phyloP scores from a whole-genome alignment of 2,797 vertebrate species.

The Urophycis tenuis region DNA sequence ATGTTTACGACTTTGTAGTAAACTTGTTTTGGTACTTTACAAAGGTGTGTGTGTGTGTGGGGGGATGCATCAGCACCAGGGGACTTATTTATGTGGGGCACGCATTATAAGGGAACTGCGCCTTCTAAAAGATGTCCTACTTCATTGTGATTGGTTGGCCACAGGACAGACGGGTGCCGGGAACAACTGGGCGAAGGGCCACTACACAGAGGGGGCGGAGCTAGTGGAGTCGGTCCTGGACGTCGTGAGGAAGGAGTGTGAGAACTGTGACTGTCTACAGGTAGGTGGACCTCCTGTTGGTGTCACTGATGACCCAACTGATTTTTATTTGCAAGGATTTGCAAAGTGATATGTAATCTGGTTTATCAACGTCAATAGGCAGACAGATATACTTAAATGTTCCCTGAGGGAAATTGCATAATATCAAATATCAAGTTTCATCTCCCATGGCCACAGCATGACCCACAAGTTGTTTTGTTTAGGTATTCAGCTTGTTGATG shows the following conservation, averaged over 20 bases:
- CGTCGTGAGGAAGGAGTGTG: constrained; percentile 85
- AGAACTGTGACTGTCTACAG: constrained; percentile 84
- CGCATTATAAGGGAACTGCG: background rate
- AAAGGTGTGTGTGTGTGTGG: background rate
- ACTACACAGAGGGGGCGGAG: constrained; percentile 94
- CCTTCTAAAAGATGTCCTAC: background rate
- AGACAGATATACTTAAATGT: too few relatives aligned
- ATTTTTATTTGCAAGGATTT: too few relatives aligned
- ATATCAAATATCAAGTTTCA: too few relatives aligned
- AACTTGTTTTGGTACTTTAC: background rate
- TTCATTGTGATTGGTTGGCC: constrained; percentile 32
- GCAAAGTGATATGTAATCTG: too few relatives aligned
- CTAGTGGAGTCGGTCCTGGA: constrained; percentile 87
- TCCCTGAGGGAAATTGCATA: too few relatives aligned
- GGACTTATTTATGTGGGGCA: background rate
- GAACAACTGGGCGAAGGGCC: constrained; percentile 97
- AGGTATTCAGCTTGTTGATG: background rate
- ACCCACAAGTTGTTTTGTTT: too few relatives aligned
- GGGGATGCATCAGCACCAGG: background rate
- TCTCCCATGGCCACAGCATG: too few relatives aligned
- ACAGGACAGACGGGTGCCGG: constrained; percentile 92
- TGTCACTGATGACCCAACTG: too few relatives aligned
- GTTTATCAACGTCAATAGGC: too few relatives aligned
- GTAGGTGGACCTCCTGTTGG: constrained; percentile 6
- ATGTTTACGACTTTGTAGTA: background rate